Percentiles rank a stretch among this genome's conserved stretches.
Conservation (phyloP, 2,797 vertebrate genomes). For the Ispidina lecontei region DNA sequence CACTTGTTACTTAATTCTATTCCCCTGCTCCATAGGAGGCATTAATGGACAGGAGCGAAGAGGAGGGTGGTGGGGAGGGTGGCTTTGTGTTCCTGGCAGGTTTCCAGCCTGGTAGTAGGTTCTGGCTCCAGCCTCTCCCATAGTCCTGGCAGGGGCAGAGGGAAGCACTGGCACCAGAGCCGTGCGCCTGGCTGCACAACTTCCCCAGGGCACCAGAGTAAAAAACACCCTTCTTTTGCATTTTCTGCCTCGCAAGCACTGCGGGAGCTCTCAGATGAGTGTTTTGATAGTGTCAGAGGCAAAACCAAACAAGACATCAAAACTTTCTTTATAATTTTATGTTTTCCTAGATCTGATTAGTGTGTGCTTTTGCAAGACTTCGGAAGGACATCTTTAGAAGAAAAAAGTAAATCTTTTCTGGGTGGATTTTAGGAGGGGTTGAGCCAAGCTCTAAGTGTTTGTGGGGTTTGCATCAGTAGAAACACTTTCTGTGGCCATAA, state of each 20-base stretch:
- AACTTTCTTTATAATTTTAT: background rate
- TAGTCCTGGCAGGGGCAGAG: conserved; percentile 14
- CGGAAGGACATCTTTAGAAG: background rate
- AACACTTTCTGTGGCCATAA: background rate
- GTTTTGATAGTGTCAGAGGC: background rate
- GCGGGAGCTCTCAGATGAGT: background rate
- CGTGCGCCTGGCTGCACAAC: background rate
- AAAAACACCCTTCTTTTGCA: background rate
- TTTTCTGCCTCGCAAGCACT: background rate
- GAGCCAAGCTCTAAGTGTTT: background rate
- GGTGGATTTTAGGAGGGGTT: background rate
- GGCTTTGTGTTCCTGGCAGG: background rate
- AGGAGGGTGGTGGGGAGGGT: background rate
- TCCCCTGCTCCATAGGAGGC: conserved; percentile 17
- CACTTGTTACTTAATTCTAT: conserved; percentile 65
- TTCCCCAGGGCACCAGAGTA: background rate
- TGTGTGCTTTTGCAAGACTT: background rate
- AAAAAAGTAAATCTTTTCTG: background rate
- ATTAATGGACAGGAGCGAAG: background rate
- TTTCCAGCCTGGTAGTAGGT: conserved; percentile 29
- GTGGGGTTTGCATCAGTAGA: background rate
- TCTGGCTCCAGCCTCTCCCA: background rate
- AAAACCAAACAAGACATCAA: background rate
- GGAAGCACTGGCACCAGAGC: background rate
- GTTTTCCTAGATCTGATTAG: background rate